Evolutionary conservation across 2,113 vertebrate species (phyloP), one percentile per base, ranked within the genome.

Genomic region (Pimephales promelas): DNA sequence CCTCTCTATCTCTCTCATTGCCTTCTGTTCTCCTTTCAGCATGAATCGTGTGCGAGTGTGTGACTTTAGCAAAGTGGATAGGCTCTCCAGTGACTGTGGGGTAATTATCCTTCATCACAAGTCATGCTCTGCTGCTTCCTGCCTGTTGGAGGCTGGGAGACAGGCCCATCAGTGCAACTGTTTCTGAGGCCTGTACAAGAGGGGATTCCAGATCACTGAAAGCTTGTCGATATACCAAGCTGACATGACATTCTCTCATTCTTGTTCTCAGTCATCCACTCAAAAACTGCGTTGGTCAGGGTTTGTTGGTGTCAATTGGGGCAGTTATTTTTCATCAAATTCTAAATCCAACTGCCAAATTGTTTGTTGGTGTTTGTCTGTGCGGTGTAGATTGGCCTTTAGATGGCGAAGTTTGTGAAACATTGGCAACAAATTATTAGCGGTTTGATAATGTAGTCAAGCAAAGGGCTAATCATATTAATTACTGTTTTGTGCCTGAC

Each of bases 101-200:
- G 68, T 83, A 86, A 86, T 83, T 83, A 82, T 86, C 43, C 64
- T 73, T 78, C 64, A 83, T 86, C 80, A 79, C 73, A 71, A 61
- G 81, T 77, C 74, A 64, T 36, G 84, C 73, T 59, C 72, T 82
- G 56, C 36, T 26, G 26, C 40, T 57, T 82, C 59, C 84, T 34
- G 28, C 14, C 57, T 43, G 59, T 49, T 54, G 43, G 59, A 52
- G 72, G 57, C 56, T 49, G 71, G 73, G 11, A 54, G 43, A 43
- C 43, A 34, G n/a, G 5, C 59, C 36, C 61, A 52, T 66, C 34
- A 70, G 47, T 76, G 72, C 56, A 74, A 72, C 56, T 83, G 16
- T 74, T 83, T 43, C 57, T 24, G n/a, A 64, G 47, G 40, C 47
- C 22, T 78, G 13, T 16, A 57, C 54, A 40, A 36, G 75, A 57